Base-by-base conservation (phyloP, 1,140 invertebrate species). In the Sipha flava region DNA sequence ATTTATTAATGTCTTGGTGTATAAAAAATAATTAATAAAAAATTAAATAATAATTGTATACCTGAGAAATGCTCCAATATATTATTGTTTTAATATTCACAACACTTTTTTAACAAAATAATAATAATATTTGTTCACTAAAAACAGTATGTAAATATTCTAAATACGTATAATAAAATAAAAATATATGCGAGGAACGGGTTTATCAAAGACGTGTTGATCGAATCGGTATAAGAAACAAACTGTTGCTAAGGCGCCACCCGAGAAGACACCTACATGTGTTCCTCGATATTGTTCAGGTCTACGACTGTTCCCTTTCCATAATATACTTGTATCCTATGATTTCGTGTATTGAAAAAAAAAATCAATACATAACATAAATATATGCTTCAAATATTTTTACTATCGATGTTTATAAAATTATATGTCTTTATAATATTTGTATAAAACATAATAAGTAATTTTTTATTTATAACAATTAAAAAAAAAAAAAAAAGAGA, bases 231-330 rank as follows among this genome's bases (percentile, higher is more conserved):
- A 43, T 57, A 43, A 77, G 73, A 43, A 77, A 77, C 73, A 57
- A 77, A 77, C 73, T 77, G 49, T 54, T 40, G 73, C 34, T 34
- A 77, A 77, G 73, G 73, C 73, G 52, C 73, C 52, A 77, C 37
- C 73, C 73, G 23, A 43, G 73, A 77, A 77, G 49, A 77, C 73
- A 77, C 73, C 73, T 77, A 77, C 73, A 77, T 77, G 73, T 57
- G 73, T 59, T 77, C n/a, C 70, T 73, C 34, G 72, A 75, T 75
- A 75, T 18, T 75, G 72, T 52, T 73, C 45, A 52, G 23, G 70
- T 54, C 52, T 37, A 26, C 18, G 21, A n/a, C 40, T 49, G 16
- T 77, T 77, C 73, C 73, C 73, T 77, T 77, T 77, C 73, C 52
- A 77, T 34, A n/a, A 16, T 57, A 18, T 45, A 23, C 14, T 45